Conservation (phyloP, 2,113 vertebrate species). For the Chaetorhynchus papuensis region DNA sequence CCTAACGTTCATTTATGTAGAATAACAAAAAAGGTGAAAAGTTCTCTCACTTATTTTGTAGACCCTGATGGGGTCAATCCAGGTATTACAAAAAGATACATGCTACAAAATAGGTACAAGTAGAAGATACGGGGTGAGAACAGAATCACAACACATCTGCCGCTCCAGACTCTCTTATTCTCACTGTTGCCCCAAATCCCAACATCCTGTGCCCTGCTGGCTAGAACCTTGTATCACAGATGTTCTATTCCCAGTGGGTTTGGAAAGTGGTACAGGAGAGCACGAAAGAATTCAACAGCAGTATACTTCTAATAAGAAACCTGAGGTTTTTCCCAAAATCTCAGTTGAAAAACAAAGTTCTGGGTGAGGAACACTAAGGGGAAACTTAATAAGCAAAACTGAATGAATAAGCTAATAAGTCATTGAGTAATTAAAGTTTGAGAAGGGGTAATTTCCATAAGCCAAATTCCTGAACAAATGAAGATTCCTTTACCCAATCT, state of each 20-base stretch:
- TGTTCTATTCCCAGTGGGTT: fast-evolving
- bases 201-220: neutral
- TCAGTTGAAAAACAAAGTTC: neutral
- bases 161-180: neutral
- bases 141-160: neutral
- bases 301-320: neutral
- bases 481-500: neutral
- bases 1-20: neutral
- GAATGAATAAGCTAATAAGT: neutral
- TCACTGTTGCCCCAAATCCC: neutral
- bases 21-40: neutral
- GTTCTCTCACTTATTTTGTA: neutral
- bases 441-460: neutral
- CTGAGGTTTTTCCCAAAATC: neutral
- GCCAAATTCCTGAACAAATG: neutral
- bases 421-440: neutral
- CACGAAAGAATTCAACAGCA: neutral
- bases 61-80: neutral
- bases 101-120: neutral
- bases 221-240: neutral
- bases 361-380: neutral
- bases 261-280: neutral
- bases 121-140: neutral
- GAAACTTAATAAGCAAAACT: neutral
- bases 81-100: neutral